These are phyloP conservation scores for Mastacembelus armatus DNA, from an alignment of 2,797 vertebrate genomes.

Conservation along the genomic window DNA sequence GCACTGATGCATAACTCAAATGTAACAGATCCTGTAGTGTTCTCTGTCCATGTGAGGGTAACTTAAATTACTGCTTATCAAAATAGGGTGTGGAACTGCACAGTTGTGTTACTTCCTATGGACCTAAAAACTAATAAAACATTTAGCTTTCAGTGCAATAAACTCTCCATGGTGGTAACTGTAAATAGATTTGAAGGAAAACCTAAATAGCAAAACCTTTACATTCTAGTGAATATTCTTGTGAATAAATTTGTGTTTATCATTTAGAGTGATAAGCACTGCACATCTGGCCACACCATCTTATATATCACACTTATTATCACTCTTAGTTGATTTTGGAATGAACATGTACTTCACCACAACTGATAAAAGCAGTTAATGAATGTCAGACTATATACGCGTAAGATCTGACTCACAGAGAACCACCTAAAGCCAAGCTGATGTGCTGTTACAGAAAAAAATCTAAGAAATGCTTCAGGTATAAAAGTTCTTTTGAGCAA, in stretches of 20 bases:
- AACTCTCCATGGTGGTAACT: neutral
- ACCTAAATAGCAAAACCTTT: slow-evolving; percentile 5
- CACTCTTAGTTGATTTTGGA: neutral
- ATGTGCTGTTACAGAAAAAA: neutral
- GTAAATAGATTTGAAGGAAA: neutral
- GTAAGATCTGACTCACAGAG: neutral
- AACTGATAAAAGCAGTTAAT: neutral
- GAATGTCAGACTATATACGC: neutral
- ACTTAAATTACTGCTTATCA: too few relatives aligned
- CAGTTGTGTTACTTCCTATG: neutral
- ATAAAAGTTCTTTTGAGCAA: neutral
- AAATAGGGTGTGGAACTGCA: neutral
- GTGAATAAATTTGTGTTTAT: neutral
- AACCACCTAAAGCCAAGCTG: neutral
- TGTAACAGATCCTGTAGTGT: slow-evolving; percentile 40
- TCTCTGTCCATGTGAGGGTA: too few relatives aligned
- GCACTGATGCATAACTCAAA: neutral
- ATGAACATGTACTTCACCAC: neutral
- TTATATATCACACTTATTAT: neutral
- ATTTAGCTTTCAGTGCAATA: neutral
- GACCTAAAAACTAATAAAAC: neutral
- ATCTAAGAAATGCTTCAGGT: neutral
- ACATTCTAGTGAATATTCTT: neutral
- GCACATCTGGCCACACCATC: neutral
- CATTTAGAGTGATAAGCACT: neutral